phyloP scores from a whole-genome alignment of 2,797 vertebrate genomes.

The Tragelaphus eurycerus region DNA sequence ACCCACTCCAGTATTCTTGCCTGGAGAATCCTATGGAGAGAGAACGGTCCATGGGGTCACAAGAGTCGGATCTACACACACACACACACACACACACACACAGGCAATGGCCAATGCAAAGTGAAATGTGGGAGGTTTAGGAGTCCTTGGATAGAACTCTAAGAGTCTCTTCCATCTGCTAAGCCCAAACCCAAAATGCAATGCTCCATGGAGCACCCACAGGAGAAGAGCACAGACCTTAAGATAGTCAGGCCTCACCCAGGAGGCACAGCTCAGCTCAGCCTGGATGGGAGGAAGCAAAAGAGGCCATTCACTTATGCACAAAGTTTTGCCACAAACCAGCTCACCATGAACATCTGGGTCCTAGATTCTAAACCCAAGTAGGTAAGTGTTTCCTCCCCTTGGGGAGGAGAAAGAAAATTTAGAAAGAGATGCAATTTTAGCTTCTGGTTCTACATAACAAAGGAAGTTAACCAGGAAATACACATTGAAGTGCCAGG shows the following conservation, averaged over 20 bases:
- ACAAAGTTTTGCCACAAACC: not conserved
- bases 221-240: not conserved
- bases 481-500: not conserved
- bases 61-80: not conserved
- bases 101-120: not conserved
- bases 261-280: not conserved
- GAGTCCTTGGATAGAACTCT: not conserved
- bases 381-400: not conserved
- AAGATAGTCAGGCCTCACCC: not conserved
- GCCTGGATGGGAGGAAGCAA: not conserved
- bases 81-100: not conserved
- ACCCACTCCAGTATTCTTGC: not conserved
- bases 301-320: accelerated
- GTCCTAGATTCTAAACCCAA: not conserved
- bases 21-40: not conserved
- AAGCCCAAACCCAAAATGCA: not conserved
- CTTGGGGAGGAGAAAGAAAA: not conserved
- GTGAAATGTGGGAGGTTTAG: not conserved
- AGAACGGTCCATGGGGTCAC: not conserved
- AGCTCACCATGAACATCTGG: no score
- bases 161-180: not conserved
- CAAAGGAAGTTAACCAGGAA: not conserved
- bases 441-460: not conserved
- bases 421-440: not conserved
- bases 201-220: not conserved